phyloP scores from a whole-genome alignment of 1,140 invertebrate genomes.

The Metopolophium dirhodum region DNA sequence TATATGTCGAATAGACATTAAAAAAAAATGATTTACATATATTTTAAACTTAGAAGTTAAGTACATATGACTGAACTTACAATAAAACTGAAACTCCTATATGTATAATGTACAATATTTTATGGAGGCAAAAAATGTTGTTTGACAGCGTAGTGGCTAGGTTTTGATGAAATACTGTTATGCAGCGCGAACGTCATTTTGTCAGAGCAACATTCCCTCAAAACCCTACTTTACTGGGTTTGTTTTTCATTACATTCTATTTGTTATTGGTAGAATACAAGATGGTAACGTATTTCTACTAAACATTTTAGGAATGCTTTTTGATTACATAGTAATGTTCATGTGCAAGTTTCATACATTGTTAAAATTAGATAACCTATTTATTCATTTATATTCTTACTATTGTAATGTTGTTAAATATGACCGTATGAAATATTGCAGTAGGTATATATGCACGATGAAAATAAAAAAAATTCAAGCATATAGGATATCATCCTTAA shows the following conservation, averaged over 20 bases:
- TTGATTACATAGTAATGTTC: not conserved
- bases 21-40: no score
- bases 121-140: not conserved
- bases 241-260: conserved; percentile 26
- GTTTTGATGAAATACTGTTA: not conserved
- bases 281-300: not conserved
- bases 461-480: not conserved
- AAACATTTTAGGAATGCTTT: not conserved
- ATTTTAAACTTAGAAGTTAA: not conserved
- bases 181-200: not conserved
- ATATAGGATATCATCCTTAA: not conserved
- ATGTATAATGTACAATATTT: not conserved
- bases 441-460: not conserved
- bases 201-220: not conserved
- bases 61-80: not conserved
- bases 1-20: not conserved
- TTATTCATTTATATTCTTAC: not conserved
- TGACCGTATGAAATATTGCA: not conserved
- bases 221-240: conserved; percentile 25
- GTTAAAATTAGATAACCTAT: not conserved
- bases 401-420: not conserved
- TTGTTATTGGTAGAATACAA: not conserved
- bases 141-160: not conserved
- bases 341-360: not conserved
- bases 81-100: not conserved